Evolutionary conservation across 2,113 vertebrate species (phyloP).

Genomic region (Lutjanus erythropterus): DNA sequence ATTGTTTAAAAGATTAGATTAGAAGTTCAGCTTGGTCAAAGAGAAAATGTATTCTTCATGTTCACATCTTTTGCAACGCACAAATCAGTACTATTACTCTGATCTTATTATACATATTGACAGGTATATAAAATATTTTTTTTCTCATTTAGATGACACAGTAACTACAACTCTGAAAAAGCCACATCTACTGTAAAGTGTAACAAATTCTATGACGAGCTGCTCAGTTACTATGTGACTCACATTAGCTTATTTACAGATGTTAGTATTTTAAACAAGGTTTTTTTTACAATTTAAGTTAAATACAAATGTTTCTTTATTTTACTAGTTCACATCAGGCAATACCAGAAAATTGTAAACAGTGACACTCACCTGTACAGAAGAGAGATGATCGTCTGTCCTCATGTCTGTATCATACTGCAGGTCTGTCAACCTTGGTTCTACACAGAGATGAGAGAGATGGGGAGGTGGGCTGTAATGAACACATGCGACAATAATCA

Average conservation of each 20-base stretch:
- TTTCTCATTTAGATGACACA: background rate
- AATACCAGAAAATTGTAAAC: slow-evolving; percentile 18
- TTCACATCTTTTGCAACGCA: background rate
- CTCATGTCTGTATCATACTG: slow-evolving; percentile 45
- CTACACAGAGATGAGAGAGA: slow-evolving; percentile 22
- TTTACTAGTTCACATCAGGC: background rate
- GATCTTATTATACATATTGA: background rate
- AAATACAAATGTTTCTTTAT: background rate
- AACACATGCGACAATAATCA: slow-evolving; percentile 61
- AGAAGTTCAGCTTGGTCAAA: background rate
- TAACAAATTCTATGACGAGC: background rate
- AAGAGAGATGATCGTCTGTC: slow-evolving; percentile 41
- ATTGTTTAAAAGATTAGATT: too few relatives aligned
- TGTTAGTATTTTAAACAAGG: background rate
- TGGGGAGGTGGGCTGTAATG: slow-evolving; percentile 46
- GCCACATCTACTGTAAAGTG: background rate
- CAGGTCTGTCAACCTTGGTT: slow-evolving; percentile 32
- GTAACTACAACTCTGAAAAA: background rate
- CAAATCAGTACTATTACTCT: background rate
- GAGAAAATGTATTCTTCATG: background rate
- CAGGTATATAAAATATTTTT: background rate
- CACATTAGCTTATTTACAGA: background rate
- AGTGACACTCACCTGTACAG: slow-evolving; percentile 69
- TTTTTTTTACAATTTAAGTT: background rate
- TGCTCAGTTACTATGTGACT: background rate